These are phyloP conservation scores for Morus bassanus DNA, from an alignment of 2,797 vertebrate genomes.

Conservation along the genomic window DNA sequence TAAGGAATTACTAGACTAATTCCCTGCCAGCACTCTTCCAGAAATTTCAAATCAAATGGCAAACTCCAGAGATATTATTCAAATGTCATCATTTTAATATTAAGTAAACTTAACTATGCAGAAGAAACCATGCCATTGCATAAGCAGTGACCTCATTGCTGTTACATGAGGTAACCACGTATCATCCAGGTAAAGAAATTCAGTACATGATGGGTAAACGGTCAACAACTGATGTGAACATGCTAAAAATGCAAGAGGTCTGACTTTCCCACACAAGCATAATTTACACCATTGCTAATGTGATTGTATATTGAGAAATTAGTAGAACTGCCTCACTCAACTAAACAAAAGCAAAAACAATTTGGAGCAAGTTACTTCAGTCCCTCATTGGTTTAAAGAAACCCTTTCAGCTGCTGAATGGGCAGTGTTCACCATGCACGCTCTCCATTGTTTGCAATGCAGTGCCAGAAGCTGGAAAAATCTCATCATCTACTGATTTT, in stretches of 20 bases:
- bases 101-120: not conserved
- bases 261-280: not conserved
- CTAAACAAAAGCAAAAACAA: not conserved
- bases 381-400: not conserved
- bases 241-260: not conserved
- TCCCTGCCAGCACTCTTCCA: not conserved
- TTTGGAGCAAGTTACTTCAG: not conserved
- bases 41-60: constrained; percentile 16
- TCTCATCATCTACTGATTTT: not conserved
- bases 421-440: not conserved
- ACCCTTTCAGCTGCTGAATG: not conserved
- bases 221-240: not conserved
- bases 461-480: constrained; percentile 7
- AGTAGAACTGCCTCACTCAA: not conserved
- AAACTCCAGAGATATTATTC: not conserved
- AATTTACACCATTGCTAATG: not conserved
- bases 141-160: not conserved
- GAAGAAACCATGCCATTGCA: not conserved
- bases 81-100: constrained; percentile 5
- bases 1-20: not conserved
- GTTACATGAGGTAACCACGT: not conserved
- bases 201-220: not conserved
- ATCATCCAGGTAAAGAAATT: not conserved
- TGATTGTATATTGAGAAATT: not conserved
- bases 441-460: not conserved